These are phyloP conservation scores for Prietella phreatophila DNA, from an alignment of 2,113 vertebrate genomes.

Conservation along the genomic window DNA sequence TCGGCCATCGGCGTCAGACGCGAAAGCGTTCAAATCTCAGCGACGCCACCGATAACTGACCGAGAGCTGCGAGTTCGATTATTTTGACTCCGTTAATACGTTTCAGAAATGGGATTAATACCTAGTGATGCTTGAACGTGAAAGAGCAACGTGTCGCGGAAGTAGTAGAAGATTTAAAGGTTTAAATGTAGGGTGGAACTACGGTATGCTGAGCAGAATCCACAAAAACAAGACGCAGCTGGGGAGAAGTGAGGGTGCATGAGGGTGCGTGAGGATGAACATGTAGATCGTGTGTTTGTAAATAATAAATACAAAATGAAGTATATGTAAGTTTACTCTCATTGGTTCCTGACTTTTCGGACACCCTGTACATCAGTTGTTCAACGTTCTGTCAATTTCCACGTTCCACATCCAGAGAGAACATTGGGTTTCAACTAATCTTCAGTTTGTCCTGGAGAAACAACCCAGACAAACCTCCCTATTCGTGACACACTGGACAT, in stretches of 20 bases:
- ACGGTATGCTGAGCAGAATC: no score
- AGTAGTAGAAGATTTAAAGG: no score
- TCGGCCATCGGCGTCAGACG: not conserved
- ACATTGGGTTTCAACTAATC: not conserved
- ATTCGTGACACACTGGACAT: not conserved
- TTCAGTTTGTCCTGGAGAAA: not conserved
- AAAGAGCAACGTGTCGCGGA: no score
- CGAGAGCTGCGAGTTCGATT: no score
- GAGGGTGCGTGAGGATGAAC: no score
- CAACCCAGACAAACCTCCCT: not conserved
- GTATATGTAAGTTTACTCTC: not conserved
- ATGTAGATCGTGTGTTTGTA: not conserved
- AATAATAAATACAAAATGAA: not conserved
- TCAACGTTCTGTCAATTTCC: no score
- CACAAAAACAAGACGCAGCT: no score
- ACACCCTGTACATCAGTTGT: not conserved
- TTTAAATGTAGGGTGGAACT: no score
- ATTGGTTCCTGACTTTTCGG: not conserved
- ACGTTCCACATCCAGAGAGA: not conserved
- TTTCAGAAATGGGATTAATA: no score
- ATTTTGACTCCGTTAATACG: no score
- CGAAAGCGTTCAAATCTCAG: no score
- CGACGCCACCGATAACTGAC: not conserved
- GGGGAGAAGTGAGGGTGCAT: no score
- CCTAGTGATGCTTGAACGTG: not conserved